A percentile compares a stretch with the other conserved stretches of the same genome.
Conservation (phyloP, 2,888 invertebrate species). For the Tricholauxania praeusta region DNA sequence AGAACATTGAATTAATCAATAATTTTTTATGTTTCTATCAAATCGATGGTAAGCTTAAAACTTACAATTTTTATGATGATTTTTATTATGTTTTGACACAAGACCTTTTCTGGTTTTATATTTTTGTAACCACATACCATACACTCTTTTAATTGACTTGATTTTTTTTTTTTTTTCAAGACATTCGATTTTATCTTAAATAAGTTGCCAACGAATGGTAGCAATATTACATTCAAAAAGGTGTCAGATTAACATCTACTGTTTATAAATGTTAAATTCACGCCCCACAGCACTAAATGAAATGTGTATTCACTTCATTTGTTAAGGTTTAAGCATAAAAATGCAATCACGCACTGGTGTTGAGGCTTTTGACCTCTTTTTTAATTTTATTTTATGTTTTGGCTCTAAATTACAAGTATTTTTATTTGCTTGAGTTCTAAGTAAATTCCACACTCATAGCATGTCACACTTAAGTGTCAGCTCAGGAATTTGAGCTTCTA, state of each 20-base stretch:
- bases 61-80: too few species aligned
- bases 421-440: neutral
- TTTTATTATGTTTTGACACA: too few species aligned
- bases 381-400: neutral
- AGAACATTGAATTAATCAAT: too few species aligned
- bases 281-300: neutral
- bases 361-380: conserved; percentile 6
- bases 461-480: neutral
- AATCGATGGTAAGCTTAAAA: too few species aligned
- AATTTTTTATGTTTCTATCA: too few species aligned
- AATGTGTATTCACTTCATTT: neutral
- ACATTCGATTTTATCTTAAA: neutral
- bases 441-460: conserved; percentile 4
- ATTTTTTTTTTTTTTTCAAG: too few species aligned
- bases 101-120: too few species aligned
- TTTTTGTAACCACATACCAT: too few species aligned
- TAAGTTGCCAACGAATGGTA: neutral
- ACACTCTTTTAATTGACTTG: too few species aligned
- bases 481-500: too few species aligned
- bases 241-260: neutral
- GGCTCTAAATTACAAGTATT: neutral
- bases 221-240: neutral
- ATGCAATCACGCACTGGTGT: conserved; percentile 4
- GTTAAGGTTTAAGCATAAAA: neutral
- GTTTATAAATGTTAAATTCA: neutral